Evolutionary conservation across 2,113 vertebrate species (phyloP), one percentile per base, ranked within the genome.

Genomic region (Neolamprologus caudopunctatus): DNA sequence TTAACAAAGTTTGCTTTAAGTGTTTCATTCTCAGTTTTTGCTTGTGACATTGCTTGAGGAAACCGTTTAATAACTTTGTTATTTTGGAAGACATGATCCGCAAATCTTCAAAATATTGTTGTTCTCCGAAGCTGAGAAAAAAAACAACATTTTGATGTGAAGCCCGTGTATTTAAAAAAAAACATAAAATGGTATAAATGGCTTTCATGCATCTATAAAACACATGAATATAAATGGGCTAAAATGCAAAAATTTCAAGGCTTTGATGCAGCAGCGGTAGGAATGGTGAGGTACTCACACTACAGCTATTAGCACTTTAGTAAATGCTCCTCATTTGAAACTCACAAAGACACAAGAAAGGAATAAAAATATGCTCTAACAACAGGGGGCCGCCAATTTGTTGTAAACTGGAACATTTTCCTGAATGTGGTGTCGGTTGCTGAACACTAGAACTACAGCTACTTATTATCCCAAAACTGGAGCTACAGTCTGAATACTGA

Each of bases 31-130:
- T 47, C 28, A 80, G 21, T 66, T 82, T 82, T 80, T 31, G 31
- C 31, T 31, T 31, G 31, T 31, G 31, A 31, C 31, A 85, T 68
- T 6, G 61, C 82, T 88, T 81, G 61, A 92, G 51, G 63, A 88
- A 78, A 83, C 42, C 4, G n/a, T 90, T 86, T 86, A 91, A 90
- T 90, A 61, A 89, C 63, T 88, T 84, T 88, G 63, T 51, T 61
- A 57, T 40, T 35, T 73, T 54, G 10, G 54, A 88, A 73, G 26
- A 88, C 73, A 85, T 12, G 45, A 81, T 84, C 61, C 83, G 53
- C 42, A 35, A 17, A 33, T 78, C 78, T 68, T 88, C 21, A 83
- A 87, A 90, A 80, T 80, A 80, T n/a, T 83, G 55, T 83, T 85
- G 45, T 82, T 87, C 73, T 89, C 53, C 7, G 7, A n/a, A 85